Evolutionary conservation across 2,888 invertebrate genomes (phyloP).

Genomic region (Hofmannophila pseudospretella): DNA sequence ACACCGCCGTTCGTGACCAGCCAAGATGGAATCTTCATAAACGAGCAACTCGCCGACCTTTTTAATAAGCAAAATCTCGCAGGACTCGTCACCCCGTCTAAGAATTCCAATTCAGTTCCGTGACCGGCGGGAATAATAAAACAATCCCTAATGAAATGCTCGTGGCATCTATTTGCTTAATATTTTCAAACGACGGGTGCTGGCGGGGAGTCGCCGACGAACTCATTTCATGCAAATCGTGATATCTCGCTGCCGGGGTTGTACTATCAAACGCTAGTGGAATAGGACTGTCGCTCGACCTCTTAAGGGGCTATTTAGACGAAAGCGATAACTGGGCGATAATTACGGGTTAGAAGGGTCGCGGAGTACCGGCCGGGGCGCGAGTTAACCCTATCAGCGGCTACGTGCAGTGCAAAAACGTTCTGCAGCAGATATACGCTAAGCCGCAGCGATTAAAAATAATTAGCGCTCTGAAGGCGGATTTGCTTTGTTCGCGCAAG

Average conservation of each 20-base stretch:
- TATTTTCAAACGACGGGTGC: constrained; percentile 26
- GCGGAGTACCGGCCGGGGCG: constrained; percentile 22
- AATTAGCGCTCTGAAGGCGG: constrained; percentile 50
- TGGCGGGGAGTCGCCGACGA: constrained; percentile 25
- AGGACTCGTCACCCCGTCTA: constrained; percentile 20
- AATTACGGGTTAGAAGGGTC: constrained; percentile 29
- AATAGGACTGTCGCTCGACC: constrained; percentile 28
- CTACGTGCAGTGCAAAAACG: constrained; percentile 24
- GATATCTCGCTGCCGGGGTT: constrained; percentile 29
- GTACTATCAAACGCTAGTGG: constrained; percentile 27
- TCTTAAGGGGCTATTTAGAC: constrained; percentile 42
- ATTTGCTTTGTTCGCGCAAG: constrained; percentile 33
- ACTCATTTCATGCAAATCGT: constrained; percentile 57
- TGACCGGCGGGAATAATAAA: constrained; percentile 32
- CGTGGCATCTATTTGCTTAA: constrained; percentile 33
- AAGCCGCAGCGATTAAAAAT: constrained; percentile 53
- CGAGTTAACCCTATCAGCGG: constrained; percentile 20
- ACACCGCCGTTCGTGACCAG: constrained; percentile 21
- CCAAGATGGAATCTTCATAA: constrained; percentile 30
- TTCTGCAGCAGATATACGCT: constrained; percentile 32
- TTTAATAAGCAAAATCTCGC: constrained; percentile 33
- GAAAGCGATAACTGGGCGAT: constrained; percentile 27
- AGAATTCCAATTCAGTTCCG: constrained; percentile 28
- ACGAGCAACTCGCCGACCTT: constrained; percentile 28
- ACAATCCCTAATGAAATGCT: constrained; percentile 37